Conservation (phyloP, 2,888 invertebrate genomes). For the Augochlorella aurata region DNA sequence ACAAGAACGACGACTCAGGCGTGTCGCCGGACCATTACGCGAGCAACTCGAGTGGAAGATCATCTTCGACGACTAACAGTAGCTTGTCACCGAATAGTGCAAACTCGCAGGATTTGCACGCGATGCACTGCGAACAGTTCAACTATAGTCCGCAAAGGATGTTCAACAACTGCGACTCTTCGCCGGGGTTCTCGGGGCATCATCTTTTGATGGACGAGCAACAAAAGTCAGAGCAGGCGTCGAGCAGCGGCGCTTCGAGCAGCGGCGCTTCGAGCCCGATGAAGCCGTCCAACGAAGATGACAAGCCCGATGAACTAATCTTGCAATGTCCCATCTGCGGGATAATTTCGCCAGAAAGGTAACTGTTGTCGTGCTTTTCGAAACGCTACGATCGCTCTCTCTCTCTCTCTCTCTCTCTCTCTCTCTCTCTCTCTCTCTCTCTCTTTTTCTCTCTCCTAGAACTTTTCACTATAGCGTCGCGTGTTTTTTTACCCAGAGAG, state of each 20-base stretch:
- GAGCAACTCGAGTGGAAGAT: slow-evolving; percentile 71
- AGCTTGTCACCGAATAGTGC: slow-evolving; percentile 70
- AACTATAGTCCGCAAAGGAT: slow-evolving; percentile 63
- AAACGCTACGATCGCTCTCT: no score
- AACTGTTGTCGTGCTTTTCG: neutral
- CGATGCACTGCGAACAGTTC: slow-evolving; percentile 57
- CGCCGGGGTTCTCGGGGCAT: slow-evolving; percentile 45
- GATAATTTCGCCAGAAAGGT: slow-evolving; percentile 81
- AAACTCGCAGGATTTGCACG: slow-evolving; percentile 66
- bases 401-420: no score
- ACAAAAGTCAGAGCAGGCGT: no score
- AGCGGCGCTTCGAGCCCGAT: slow-evolving; percentile 52
- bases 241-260: no score
- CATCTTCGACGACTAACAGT: slow-evolving; percentile 65
- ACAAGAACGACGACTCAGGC: slow-evolving; percentile 76
- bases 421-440: no score
- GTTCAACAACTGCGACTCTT: slow-evolving; percentile 60
- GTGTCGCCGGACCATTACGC: slow-evolving; percentile 77
- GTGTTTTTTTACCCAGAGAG: slow-evolving; percentile 60
- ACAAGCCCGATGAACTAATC: slow-evolving; percentile 53
- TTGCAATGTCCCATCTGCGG: slow-evolving; percentile 83
- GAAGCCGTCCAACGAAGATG: slow-evolving; percentile 52
- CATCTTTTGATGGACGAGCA: slow-evolving; percentile 52
- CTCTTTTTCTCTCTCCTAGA: neutral
- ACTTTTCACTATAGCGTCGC: neutral